A percentile compares a stretch with the other conserved stretches of the same genome.
Evolutionary conservation across 2,113 vertebrate genomes (phyloP).

Genomic region (Prinia subflava): DNA sequence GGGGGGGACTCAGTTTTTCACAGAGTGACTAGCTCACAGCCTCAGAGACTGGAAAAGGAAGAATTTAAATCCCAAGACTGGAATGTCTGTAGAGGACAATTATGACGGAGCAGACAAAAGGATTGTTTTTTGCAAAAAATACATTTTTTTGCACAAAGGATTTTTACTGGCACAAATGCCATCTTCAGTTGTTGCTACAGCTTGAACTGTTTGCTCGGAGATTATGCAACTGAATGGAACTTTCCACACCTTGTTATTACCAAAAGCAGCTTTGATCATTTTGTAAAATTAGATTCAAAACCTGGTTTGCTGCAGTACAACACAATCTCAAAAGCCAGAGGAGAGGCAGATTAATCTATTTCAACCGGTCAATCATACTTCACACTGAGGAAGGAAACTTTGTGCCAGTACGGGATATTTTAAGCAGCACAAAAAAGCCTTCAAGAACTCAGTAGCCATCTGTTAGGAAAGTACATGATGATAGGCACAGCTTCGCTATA

Average conservation of each 20-base stretch:
- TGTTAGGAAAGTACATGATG: conserved; percentile 23
- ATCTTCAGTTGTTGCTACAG: neutral
- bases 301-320: neutral
- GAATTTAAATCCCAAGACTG: neutral
- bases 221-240: neutral
- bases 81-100: neutral
- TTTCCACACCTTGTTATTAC: neutral
- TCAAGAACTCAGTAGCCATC: conserved; percentile 35
- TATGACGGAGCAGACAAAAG: neutral
- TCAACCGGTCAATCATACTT: neutral
- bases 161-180: neutral
- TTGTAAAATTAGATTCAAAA: neutral
- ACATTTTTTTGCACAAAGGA: neutral
- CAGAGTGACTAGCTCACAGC: neutral
- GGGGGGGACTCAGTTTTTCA: neutral
- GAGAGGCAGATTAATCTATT: neutral
- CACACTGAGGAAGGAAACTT: neutral
- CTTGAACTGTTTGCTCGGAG: neutral
- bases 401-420: conserved; percentile 6
- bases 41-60: neutral
- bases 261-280: neutral
- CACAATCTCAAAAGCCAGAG: neutral
- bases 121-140: no score
- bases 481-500: conserved; percentile 11
- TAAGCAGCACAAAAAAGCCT: conserved; percentile 20